Evolutionary conservation across 2,888 invertebrate genomes (phyloP).

Genomic region (Tetranychus piercei): DNA sequence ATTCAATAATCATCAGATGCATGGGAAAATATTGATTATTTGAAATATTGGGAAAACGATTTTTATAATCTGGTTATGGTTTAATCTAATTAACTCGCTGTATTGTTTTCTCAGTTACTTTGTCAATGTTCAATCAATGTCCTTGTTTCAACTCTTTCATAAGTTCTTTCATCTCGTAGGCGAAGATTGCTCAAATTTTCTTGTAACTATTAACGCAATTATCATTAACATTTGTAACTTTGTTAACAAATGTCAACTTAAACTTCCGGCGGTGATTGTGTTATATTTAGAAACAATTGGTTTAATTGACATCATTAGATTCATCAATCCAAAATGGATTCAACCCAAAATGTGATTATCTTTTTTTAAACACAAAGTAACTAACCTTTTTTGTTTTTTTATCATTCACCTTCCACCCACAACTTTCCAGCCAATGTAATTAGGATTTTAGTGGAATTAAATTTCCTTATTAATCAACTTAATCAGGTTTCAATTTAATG

Average conservation of each 20-base stretch:
- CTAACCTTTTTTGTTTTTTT: neutral
- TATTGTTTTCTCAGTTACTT: neutral
- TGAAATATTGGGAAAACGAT: too few species aligned
- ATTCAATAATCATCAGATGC: too few species aligned
- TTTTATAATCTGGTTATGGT: too few species aligned
- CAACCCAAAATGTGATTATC: neutral
- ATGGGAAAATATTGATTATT: too few species aligned
- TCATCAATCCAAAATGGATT: neutral
- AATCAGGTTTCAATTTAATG: too few species aligned
- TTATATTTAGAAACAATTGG: neutral
- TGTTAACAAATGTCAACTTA: neutral
- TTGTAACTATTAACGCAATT: neutral
- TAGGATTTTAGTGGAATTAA: neutral
- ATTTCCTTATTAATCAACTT: neutral
- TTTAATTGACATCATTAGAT: neutral
- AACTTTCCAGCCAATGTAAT: neutral
- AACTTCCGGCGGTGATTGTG: neutral
- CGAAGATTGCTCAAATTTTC: neutral
- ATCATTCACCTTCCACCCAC: neutral
- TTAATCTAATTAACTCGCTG: too few species aligned
- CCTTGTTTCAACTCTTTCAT: neutral
- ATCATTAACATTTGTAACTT: neutral
- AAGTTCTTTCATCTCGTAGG: neutral
- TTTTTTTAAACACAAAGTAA: neutral
- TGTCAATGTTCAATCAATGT: neutral